Evolutionary conservation across 2,797 vertebrate species (phyloP), one percentile per base, ranked within the genome.

Genomic region (Poecile montanus): DNA sequence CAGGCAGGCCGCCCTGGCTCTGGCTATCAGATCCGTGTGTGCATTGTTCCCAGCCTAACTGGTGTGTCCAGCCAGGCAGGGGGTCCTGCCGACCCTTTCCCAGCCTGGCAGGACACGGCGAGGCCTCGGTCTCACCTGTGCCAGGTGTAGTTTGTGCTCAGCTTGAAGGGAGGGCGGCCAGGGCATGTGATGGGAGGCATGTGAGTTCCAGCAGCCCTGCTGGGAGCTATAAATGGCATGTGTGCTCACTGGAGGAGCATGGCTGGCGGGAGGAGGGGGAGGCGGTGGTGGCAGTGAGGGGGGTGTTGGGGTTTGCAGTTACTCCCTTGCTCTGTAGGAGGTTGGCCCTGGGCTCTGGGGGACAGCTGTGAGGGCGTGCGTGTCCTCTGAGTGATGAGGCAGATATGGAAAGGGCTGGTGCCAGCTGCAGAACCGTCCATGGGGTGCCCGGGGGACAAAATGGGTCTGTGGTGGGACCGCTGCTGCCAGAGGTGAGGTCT

Each of bases 171-270:
- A 92, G 72, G 76, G 74, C n/a, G 58, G 88, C 73, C 89, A 76
- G 88, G 68, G 57, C 91, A 93, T 94, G 95, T 96, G 95, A 95
- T 92, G 95, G 85, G 90, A 96, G 81, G 86, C 95, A 95, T 95
- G 93, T 97, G 96, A 94, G 84, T 26, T 56, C 88, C 91, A 74
- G 66, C 80, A 79, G 88, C 66, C 68, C 67, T 54, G 84, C 93
- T 93, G 90, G 93, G 91, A 95, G 84, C 95, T 96, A 96, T 90
- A 97, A 96, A 96, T 94, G 95, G 96, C 90, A 73, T 91, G 88
- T 95, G 95, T 82, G 92, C 96, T 96, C 96, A 96, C 85, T 88
- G 73, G 91, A 96, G 94, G 95, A 94, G 95, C 95, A 92, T 13
- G 94, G 93, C 90, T 85, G 92, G 89, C 5, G 1, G 85, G 87